These are phyloP conservation scores for Cephalopachus bancanus DNA, from an alignment of 2,797 vertebrate species.

Conservation along the genomic window DNA sequence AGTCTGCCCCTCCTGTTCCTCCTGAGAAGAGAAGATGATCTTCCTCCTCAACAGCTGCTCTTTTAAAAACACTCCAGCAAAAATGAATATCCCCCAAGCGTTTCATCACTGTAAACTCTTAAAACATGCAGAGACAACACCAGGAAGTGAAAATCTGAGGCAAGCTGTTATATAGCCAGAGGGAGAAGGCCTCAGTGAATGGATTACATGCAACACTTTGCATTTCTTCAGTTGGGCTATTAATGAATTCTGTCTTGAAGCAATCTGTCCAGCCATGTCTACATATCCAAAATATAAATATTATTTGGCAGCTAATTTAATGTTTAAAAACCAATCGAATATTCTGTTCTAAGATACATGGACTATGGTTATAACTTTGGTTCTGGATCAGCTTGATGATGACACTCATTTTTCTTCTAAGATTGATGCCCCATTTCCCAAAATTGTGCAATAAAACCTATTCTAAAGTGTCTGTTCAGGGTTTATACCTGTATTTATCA, in stretches of 20 bases:
- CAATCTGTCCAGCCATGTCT: conserved; percentile 93
- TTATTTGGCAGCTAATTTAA: conserved; percentile 94
- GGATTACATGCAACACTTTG: conserved; percentile 95
- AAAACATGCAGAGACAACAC: conserved; percentile 92
- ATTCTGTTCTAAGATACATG: conserved; percentile 94
- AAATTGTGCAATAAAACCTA: conserved; percentile 96
- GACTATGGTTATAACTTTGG: conserved; percentile 93
- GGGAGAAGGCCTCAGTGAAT: conserved; percentile 94
- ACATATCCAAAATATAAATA: conserved; percentile 94
- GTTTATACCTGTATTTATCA: conserved; percentile 95
- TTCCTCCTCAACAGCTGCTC: conserved; percentile 89
- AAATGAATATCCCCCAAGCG: conserved; percentile 94
- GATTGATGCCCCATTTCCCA: conserved; percentile 94
- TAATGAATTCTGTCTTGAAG: conserved; percentile 93
- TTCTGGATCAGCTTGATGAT: conserved; percentile 94
- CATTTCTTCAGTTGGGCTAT: conserved; percentile 95
- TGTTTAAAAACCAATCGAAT: conserved; percentile 95
- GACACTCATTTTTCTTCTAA: conserved; percentile 94
- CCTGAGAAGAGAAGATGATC: not conserved
- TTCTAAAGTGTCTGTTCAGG: conserved; percentile 94
- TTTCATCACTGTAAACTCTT: conserved; percentile 94
- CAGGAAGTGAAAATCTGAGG: conserved; percentile 93
- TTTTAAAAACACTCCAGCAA: conserved; percentile 94
- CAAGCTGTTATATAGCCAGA: conserved; percentile 92
- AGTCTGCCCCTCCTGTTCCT: not conserved